Evolutionary conservation across 2,888 invertebrate genomes (phyloP), one percentile per base, ranked within the genome.

Genomic region (Xylophagus ater): DNA sequence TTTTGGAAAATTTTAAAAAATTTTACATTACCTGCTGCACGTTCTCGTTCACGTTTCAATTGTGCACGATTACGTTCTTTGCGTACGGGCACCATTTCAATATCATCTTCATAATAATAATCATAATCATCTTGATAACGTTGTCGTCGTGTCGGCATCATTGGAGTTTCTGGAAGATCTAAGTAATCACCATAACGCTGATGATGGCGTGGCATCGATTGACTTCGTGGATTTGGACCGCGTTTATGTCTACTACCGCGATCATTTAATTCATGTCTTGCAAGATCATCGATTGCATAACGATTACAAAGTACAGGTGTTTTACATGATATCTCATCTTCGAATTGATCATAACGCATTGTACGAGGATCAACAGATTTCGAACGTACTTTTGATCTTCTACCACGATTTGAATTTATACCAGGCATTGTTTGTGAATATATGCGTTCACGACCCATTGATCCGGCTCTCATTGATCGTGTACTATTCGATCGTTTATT

Each of bases 271-370:
- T 41, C 33, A 0, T 35, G 34, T 9, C 42, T 41, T 14, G 49
- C 48, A 9, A 55, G 45, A 33, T 66, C 65, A 34, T 76, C 74
- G 34, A 79, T 60, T 0, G 78, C 80, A 55, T 82, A 83, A 49
- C 72, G 75, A 58, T 83, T 83, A 55, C 75, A 78, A 26, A 81
- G 67, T 23, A 82, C 76, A 1, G 80, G 75, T 1, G 72, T 70
- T 44, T 70, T 70, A 23, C 70, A 69, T 10, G 62, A 53, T 19
- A 58, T 49, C 40, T 60, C 60, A 33, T 59, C 60, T 30, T 61
- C 58, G 3, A 59, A 50, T 32, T 59, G 56, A 36, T 57, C 56
- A 44, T 56, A 57, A 20, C 13, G 35, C 2, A 56, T 54, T 3
- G 47, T 44, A 3, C 62, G 55, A 7, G 61, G 62, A 48, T 63